A percentile compares a stretch with the other conserved stretches of the same genome.
Evolutionary conservation across 1,140 invertebrate genomes (phyloP).

Genomic region (Bombus ignitus): DNA sequence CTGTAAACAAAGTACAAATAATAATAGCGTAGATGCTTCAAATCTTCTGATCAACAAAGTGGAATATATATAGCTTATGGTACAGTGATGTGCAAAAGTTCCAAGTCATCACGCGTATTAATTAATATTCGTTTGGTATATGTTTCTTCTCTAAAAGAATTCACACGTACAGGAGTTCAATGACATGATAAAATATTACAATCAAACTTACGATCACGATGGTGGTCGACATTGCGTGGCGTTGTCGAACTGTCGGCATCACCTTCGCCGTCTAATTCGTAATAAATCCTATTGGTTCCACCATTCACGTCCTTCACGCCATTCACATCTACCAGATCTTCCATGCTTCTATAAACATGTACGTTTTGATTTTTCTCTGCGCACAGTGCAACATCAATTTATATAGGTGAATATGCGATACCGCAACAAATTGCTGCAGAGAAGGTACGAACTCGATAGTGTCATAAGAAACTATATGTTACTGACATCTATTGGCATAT

Average conservation of each 20-base stretch:
- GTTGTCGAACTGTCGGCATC: conserved; percentile 79
- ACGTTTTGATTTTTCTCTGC: not conserved
- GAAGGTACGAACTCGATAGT: not conserved
- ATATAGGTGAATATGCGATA: no score
- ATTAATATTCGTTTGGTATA: not conserved
- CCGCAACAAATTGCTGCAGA: not conserved
- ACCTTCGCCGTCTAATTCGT: conserved; percentile 74
- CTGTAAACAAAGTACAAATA: not conserved
- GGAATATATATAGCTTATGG: not conserved
- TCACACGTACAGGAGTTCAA: no score
- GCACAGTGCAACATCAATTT: not conserved
- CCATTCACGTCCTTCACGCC: conserved; percentile 69
- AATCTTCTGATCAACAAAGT: not conserved
- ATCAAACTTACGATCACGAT: conserved; percentile 75
- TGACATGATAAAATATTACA: not conserved
- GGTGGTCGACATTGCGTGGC: conserved; percentile 71
- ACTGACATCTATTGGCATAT: not conserved
- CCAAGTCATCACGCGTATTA: not conserved
- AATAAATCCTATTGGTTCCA: conserved; percentile 67
- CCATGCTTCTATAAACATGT: conserved; percentile 74
- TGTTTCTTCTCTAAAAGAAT: no score
- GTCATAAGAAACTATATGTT: not conserved
- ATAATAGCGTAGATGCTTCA: not conserved
- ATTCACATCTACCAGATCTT: conserved; percentile 66
- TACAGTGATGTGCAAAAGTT: no score